Base-by-base conservation (phyloP, 2,888 invertebrate genomes). In the Drosophila cognata region DNA sequence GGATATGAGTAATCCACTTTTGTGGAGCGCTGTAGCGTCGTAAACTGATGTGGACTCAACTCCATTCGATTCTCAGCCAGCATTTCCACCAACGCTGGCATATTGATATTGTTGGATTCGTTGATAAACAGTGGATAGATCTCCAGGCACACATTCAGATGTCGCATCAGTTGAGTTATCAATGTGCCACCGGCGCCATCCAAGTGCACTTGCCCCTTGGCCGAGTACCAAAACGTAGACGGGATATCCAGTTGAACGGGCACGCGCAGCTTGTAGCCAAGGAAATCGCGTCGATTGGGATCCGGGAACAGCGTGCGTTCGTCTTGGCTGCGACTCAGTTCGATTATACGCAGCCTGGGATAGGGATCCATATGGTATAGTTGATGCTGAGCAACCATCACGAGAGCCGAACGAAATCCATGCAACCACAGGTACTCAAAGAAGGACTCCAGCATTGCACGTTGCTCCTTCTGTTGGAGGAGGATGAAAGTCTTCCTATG, bases 221-320 rank as follows among this genome's bases (percentile, higher is more conserved):
- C 6, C 0, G 3, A 16, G 16, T 75, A 90, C 86, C 82, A 84
- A 51, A 88, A 90, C 0, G 82, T 88, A 5, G 81, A 53, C 2
- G 88, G 88, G 1, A 87, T 74, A 33, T 88, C 87, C 29, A 78
- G 28, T 52, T 90, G 89, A 1, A 89, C 87, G 4, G 90, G 89
- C 43, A 90, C 29, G 0, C 64, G 72, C 10, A 88, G n/a, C 25
- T 71, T 71, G 28, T 88, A 88, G 28, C 88, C 88, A 50, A 61
- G 33, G 1, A 86, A 77, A 21, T 88, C 59, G 0, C 10, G 33
- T 1, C 61, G 64, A 55, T 71, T 50, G 2, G 57, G 16, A 2
- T 4, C 1, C 1, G 87, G 90, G 52, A 90, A 88, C 6, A 90
- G 50, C 8, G 29, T 31, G 0, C 13, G 35, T 36, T 2, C 57